phyloP scores from a whole-genome alignment of 2,113 vertebrate species.

The Hippopotamus amphibius region DNA sequence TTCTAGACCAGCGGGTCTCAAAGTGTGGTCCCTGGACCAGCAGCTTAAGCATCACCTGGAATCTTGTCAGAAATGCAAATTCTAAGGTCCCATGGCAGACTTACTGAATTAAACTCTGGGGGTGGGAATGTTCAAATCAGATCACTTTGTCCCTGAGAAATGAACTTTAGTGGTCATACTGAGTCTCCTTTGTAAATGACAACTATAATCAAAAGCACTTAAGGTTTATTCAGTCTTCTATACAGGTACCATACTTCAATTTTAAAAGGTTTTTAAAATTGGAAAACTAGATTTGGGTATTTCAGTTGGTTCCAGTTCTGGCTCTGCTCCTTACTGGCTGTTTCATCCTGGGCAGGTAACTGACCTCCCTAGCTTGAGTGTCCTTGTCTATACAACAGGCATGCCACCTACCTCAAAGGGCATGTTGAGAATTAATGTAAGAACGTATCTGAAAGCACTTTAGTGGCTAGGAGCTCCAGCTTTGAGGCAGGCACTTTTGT shows the following conservation, averaged over 20 bases:
- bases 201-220: not conserved
- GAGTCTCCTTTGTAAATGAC: not conserved
- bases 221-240: not conserved
- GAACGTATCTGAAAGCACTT: not conserved
- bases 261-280: not conserved
- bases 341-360: not conserved
- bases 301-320: not conserved
- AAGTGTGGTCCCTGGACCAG: not conserved
- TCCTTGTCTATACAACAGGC: constrained; percentile 19
- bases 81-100: not conserved
- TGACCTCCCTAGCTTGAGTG: not conserved
- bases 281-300: not conserved
- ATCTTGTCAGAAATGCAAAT: constrained; percentile 52
- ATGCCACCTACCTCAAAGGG: not conserved
- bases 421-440: not conserved
- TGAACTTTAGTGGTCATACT: not conserved
- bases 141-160: not conserved
- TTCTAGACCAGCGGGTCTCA: not conserved
- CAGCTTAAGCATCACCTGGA: not conserved
- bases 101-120: not conserved
- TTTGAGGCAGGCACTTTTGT: not conserved
- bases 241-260: not conserved
- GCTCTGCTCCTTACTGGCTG: not conserved
- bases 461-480: not conserved
- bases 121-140: not conserved